Evolutionary conservation across 2,113 vertebrate genomes (phyloP).

Genomic region (Barbus barbus): DNA sequence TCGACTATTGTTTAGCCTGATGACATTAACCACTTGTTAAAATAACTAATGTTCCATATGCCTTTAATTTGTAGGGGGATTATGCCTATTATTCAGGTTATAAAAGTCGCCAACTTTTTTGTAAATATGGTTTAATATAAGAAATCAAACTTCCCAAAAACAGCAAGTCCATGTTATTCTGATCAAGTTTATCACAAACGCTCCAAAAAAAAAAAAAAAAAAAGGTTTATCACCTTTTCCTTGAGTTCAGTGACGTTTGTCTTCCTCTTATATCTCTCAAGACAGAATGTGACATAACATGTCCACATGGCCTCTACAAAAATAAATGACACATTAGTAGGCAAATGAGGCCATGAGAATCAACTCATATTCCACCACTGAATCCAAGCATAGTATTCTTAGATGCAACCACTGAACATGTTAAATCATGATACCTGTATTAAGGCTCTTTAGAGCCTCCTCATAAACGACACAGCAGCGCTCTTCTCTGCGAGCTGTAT

Average conservation of each 20-base stretch:
- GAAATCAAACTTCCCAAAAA: not conserved
- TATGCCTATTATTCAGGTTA: not conserved
- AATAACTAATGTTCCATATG: not conserved
- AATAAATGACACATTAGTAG: not conserved
- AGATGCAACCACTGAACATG: not conserved
- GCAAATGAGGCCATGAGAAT: not conserved
- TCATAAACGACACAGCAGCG: conserved; percentile 87
- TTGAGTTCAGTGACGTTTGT: conserved; percentile 84
- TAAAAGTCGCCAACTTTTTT: not conserved
- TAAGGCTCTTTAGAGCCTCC: conserved; percentile 80
- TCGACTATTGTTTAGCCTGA: not conserved
- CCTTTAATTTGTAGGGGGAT: not conserved
- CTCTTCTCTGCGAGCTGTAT: conserved; percentile 79
- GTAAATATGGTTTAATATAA: not conserved
- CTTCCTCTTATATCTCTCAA: conserved; percentile 87
- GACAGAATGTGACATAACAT: conserved; percentile 85
- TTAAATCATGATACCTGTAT: conserved; percentile 75
- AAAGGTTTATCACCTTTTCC: conserved; percentile 76
- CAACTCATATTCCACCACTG: not conserved
- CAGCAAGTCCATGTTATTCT: not conserved
- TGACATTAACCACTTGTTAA: not conserved
- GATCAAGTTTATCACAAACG: not conserved
- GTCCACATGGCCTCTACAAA: conserved; percentile 89
- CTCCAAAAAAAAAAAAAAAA: not conserved
- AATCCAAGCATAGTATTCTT: not conserved